Percentiles rank a stretch among this genome's conserved stretches.
phyloP scores from a whole-genome alignment of 2,113 vertebrate species.

The Phyllostomus hastatus region DNA sequence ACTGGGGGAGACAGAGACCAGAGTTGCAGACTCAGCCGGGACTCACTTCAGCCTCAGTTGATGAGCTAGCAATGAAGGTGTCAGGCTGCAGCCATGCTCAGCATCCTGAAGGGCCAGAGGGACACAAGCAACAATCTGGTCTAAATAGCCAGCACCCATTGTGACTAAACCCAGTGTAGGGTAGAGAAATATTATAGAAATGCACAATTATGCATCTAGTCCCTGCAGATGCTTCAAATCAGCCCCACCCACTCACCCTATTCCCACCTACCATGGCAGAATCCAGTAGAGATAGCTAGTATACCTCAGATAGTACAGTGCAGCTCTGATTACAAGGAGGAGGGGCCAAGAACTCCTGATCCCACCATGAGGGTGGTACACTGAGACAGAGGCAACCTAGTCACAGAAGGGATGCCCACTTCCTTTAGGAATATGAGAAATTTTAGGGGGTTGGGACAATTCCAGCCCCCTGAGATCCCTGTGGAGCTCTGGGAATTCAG shows the following conservation, averaged over 20 bases:
- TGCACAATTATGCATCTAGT: neutral
- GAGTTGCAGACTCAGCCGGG: neutral
- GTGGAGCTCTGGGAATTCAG: too few relatives aligned
- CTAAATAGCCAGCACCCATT: neutral
- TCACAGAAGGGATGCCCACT: neutral
- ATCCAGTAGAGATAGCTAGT: neutral
- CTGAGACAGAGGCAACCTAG: neutral
- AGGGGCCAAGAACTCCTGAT: neutral
- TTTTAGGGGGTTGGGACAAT: neutral
- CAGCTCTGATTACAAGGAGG: neutral
- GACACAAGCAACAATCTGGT: neutral
- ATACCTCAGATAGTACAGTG: neutral
- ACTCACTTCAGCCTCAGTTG: neutral
- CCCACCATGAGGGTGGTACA: neutral
- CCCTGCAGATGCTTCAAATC: neutral
- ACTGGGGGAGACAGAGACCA: neutral
- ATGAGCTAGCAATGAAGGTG: neutral
- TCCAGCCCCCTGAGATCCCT: neutral
- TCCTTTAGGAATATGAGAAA: neutral
- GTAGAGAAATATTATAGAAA: neutral
- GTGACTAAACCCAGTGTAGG: neutral
- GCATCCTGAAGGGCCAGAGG: neutral
- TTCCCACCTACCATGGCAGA: neutral
- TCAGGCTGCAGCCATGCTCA: neutral
- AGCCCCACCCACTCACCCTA: neutral